Evolutionary conservation across 2,797 vertebrate genomes (phyloP), one percentile per base, ranked within the genome.

Genomic region (Florisuga fusca): DNA sequence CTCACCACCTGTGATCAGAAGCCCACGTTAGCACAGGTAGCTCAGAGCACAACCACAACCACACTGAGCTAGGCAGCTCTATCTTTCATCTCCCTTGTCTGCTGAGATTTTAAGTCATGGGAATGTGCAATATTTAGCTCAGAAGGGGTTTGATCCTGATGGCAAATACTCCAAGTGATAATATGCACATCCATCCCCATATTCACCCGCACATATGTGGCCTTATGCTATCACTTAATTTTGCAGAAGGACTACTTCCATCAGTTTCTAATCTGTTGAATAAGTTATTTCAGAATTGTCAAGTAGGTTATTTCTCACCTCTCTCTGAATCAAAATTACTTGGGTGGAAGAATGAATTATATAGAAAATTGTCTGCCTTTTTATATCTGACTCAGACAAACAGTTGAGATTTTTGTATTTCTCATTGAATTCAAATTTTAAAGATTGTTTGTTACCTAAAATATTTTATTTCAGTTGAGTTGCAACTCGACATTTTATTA

Each of bases 261-360:
- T 87, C 82, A 36, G 62, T 72, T 94, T 72, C 75, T 89, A 91
- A 94, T 83, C 78, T 80, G 69, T n/a, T 84, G 84, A 94, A 87
- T 91, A 89, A 91, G 81, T 94, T 87, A 95, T 89, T 87, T 75
- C 75, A 36, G 90, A 94, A 89, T 92, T 85, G 78, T 83, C 92
- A 91, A 94, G 89, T 66, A 86, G 83, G 79, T 94, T 96, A 88
- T 94, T 95, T 95, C 88, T 95, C 87, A 90, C 87, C 36, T 96
- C 87, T 95, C 90, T 81, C 79, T 4, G 15, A 93, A 75, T 68
- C 51, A 87, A 86, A 95, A 88, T 94, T 81, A 91, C 87, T 81
- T 69, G 29, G 58, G 71, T 84, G 51, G 73, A n/a, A 94, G 76
- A 91, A 86, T 27, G 75, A 93, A 84, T 89, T 79, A 93, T 17